Conservation (phyloP, 2,113 vertebrate genomes). For the Entomyzon cyanotis region DNA sequence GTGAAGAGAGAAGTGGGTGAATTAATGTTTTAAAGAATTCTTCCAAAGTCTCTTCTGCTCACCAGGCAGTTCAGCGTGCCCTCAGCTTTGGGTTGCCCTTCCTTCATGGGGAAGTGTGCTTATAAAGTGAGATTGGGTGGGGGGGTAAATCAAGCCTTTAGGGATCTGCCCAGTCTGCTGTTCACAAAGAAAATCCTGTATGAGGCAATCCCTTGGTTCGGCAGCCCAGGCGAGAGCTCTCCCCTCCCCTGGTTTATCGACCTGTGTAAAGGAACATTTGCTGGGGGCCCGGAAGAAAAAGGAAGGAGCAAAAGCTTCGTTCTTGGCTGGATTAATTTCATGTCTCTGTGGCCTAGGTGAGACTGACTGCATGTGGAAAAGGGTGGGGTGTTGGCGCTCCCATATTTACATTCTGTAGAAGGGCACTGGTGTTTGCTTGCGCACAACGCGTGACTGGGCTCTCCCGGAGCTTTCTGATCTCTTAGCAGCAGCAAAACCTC, state of each 20-base stretch:
- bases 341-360: not conserved
- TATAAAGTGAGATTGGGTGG: not conserved
- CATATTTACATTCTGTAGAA: conserved; percentile 46
- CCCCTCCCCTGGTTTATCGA: not conserved
- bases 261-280: not conserved
- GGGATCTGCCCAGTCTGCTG: not conserved
- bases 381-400: conserved; percentile 49
- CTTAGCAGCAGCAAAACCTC: not conserved
- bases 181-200: not conserved
- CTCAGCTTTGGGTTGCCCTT: not conserved
- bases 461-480: not conserved
- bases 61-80: not conserved
- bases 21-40: not conserved
- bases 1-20: not conserved
- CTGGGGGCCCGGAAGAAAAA: not conserved
- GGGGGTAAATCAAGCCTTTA: not conserved
- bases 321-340: not conserved
- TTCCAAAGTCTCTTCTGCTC: not conserved
- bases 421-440: conserved; percentile 26
- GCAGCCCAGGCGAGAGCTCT: not conserved
- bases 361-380: not conserved
- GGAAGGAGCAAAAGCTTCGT: not conserved
- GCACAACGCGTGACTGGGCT: not conserved
- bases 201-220: not conserved
- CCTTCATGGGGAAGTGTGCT: not conserved